Conservation (phyloP, 2,797 vertebrate species). For the Lepus townsendii region DNA sequence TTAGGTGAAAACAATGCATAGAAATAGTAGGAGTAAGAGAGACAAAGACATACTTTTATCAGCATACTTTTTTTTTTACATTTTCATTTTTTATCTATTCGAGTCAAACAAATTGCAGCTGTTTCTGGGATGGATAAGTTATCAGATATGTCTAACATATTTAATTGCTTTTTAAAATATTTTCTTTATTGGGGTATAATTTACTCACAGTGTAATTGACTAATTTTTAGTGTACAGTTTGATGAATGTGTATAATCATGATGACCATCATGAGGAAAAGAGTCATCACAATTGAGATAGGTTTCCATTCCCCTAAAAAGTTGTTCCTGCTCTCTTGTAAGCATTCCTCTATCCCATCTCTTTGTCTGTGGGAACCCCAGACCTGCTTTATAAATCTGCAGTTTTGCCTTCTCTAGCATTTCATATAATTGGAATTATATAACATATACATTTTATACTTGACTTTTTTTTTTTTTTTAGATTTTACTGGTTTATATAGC, state of each 20-base stretch:
- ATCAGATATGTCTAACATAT: conserved; percentile 16
- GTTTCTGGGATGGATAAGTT: conserved; percentile 39
- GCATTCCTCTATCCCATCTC: neutral
- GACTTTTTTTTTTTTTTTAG: neutral
- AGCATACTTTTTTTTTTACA: neutral
- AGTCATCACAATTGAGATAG: neutral
- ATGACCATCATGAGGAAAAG: too few species aligned
- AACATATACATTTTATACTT: neutral
- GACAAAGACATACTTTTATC: neutral
- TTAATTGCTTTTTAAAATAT: conserved; percentile 39
- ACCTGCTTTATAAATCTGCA: neutral
- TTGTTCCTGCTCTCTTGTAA: neutral
- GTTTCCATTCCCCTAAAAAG: neutral
- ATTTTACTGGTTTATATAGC: neutral
- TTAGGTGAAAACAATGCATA: neutral
- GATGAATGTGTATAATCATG: neutral
- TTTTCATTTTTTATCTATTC: conserved; percentile 2
- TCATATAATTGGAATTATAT: neutral
- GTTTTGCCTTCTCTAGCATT: conserved; percentile 42
- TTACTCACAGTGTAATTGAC: neutral
- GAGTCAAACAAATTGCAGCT: neutral
- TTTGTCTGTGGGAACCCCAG: neutral
- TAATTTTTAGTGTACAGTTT: neutral
- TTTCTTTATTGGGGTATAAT: neutral
- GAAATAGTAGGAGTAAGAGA: neutral